Evolutionary conservation across 1,140 invertebrate species (phyloP).

Genomic region (Drosophila bifasciata): DNA sequence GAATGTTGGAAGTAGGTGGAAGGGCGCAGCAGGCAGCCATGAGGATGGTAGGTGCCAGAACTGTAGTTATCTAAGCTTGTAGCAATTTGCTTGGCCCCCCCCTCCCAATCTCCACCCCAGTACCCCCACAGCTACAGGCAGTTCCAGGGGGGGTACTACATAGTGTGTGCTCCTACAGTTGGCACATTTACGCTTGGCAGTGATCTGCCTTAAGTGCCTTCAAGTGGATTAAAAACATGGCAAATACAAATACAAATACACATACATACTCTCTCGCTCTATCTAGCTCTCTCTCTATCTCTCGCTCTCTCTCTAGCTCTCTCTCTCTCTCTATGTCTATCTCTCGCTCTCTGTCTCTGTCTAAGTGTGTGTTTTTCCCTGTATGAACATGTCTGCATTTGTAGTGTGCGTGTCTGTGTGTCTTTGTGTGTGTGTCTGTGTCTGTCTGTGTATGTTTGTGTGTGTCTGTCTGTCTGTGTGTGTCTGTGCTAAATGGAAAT

Average conservation of each 20-base stretch:
- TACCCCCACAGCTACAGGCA: no score
- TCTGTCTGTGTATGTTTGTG: background rate
- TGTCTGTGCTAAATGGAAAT: constrained; percentile 53
- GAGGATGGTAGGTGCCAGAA: background rate
- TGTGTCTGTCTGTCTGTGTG: constrained; percentile 11
- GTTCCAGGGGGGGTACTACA: no score
- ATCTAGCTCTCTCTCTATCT: no score
- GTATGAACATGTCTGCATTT: background rate
- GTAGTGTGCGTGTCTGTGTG: no score
- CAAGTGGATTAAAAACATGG: constrained; percentile 77
- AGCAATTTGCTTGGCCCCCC: constrained; percentile 12
- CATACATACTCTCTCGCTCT: background rate
- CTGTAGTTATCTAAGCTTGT: constrained; percentile 22
- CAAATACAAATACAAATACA: constrained; percentile 27
- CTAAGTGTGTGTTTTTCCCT: no score
- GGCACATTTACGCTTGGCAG: constrained; percentile 54
- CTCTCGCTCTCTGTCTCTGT: background rate
- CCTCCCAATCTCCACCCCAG: background rate
- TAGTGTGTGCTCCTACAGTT: constrained; percentile 15
- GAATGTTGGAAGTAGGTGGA: no score
- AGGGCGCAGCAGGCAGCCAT: no score
- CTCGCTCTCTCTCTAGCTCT: background rate
- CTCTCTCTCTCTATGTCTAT: background rate
- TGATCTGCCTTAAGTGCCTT: constrained; percentile 64
- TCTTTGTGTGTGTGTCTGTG: constrained; percentile 12